Evolutionary conservation across 2,797 vertebrate genomes (phyloP), one percentile per base, ranked within the genome.

Genomic region (Yasuhikotakia modesta): DNA sequence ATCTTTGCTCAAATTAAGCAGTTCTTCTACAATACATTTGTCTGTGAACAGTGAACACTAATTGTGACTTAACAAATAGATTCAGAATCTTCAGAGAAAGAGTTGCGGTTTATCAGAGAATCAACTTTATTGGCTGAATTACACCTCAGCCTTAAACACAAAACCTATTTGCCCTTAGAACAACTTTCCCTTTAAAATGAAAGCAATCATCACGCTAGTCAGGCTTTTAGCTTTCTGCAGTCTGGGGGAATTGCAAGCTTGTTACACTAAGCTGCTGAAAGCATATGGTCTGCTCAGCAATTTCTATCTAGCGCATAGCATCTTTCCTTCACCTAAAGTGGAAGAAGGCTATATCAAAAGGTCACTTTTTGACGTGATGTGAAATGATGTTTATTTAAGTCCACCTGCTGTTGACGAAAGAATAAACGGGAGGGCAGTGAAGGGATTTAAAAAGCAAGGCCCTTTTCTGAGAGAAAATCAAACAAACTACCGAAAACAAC

Each of bases 141-240:
- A 73, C 66, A 58, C 61, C 53, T 60, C 46, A 35, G 53, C 43
- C 73, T 24, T n/a, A 57, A 55, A 65, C 24, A 12, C 27, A 66
- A 76, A 66, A 81, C 57, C 32, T 74, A 79, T 76, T 81, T 64
- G 70, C 64, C 69, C 70, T 22, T 77, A 57, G 5, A 64, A 65
- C 76, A 81, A 60, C 66, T 79, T 70, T 73, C 52, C 58, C 57
- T 77, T 73, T 45, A 73, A 71, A 84, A 63, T 68, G 78, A 75
- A 69, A 79, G 58, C 70, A 61, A 68, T 73, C 61, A 58, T 77
- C 30, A 50, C 19, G 0, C 57, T 73, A 67, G 64, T 50, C 70
- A 35, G 60, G 68, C 76, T 81, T 74, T 66, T 72, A 81, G 73
- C 79, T 76, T 68, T 45, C 63, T 43, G 76, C 39, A 30, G 39